Conservation (phyloP, 1,140 invertebrate genomes). For the Diploscapter pachys region DNA sequence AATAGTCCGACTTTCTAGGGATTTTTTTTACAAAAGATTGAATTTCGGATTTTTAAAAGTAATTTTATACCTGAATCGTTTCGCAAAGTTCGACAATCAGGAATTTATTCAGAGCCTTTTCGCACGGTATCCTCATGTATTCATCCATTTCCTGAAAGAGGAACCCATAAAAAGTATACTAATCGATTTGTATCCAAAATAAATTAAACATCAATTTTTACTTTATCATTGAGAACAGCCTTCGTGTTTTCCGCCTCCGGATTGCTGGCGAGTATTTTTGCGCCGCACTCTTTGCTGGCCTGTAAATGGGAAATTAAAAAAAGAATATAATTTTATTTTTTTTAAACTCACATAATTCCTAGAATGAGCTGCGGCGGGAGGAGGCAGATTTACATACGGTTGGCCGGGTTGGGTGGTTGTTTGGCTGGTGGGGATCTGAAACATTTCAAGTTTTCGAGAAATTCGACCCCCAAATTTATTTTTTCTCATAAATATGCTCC, state of each 20-base stretch:
- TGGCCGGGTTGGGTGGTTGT: neutral
- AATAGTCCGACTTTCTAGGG: neutral
- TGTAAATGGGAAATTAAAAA: no score
- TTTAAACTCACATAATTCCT: no score
- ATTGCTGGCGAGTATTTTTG: slow-evolving; percentile 88
- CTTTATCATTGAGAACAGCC: slow-evolving; percentile 73
- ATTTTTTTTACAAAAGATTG: neutral
- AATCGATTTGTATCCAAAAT: neutral
- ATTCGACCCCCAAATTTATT: no score
- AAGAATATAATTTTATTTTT: no score
- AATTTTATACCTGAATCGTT: slow-evolving; percentile 85
- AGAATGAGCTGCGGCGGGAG: no score
- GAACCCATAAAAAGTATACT: neutral
- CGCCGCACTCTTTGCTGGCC: slow-evolving; percentile 89
- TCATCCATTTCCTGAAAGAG: slow-evolving; percentile 70
- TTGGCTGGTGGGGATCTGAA: no score
- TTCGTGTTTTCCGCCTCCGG: slow-evolving; percentile 76
- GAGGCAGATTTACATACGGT: slow-evolving; percentile 69
- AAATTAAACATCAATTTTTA: slow-evolving; percentile 55
- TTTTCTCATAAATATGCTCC: no score
- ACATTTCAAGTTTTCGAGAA: no score
- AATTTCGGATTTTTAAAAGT: slow-evolving; percentile 62
- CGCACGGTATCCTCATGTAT: slow-evolving; percentile 95
- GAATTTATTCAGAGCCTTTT: slow-evolving; percentile 75
- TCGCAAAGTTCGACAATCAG: slow-evolving; percentile 96